Percentiles rank a stretch among this genome's conserved stretches.
phyloP scores from a whole-genome alignment of 2,113 vertebrate species.

The Anseranas semipalmata region DNA sequence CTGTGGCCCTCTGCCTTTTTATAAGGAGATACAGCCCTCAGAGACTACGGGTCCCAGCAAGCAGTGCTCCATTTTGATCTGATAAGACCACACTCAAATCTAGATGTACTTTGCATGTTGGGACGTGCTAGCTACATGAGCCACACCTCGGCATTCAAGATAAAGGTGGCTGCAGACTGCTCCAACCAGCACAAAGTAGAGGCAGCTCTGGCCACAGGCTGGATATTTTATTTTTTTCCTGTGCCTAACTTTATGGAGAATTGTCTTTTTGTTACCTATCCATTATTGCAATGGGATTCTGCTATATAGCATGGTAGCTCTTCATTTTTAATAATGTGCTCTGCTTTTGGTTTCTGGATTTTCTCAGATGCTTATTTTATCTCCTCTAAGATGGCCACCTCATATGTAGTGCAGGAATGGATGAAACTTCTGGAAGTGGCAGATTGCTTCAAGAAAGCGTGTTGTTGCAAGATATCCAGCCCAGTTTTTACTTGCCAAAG shows the following conservation, averaged over 20 bases:
- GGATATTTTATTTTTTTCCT: not conserved
- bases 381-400: not conserved
- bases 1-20: slow-evolving; percentile 19
- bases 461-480: not conserved
- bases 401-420: not conserved
- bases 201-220: not conserved
- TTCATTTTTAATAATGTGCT: not conserved
- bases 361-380: not conserved
- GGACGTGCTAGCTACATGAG: not conserved
- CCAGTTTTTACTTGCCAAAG: not conserved
- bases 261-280: not conserved
- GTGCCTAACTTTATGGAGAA: not conserved
- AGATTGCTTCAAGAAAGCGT: not conserved
- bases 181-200: not conserved
- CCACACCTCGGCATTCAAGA: not conserved
- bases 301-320: not conserved
- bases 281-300: not conserved
- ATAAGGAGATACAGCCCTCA: not conserved
- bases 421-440: not conserved
- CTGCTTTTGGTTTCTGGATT: not conserved
- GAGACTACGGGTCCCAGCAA: slow-evolving; percentile 54
- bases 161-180: not conserved
- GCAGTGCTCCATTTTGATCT: slow-evolving; percentile 42
- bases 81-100: slow-evolving; percentile 31
- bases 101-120: slow-evolving; percentile 3